Evolutionary conservation across 1,140 invertebrate species (phyloP), one percentile per base, ranked within the genome.

Genomic region (Oncopodura yosiiana): DNA sequence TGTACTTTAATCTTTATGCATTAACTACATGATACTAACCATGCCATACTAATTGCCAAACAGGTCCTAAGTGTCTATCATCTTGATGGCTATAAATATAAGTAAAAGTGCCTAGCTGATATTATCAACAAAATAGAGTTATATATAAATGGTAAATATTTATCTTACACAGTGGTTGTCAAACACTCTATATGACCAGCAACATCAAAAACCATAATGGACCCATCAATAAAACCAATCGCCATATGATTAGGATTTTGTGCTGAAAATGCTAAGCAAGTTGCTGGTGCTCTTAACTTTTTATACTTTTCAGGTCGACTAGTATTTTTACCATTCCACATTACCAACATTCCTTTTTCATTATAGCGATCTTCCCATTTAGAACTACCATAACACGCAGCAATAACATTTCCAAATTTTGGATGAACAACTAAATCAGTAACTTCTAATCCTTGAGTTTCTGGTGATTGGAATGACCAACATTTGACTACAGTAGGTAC

Each of bases 311-410:
- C 63, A n/a, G 63, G 63, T 37, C 51, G 34, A 34, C 38, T 32
- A 16, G 45, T 58, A 49, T 62, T 64, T 32, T 64, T 64, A 2
- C 53, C 56, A 32, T 52, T 60, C 63, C 63, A 64, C 23, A 62
- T 36, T 18, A 57, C 60, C 3, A 62, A 53, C 18, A 62, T 21
- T 1, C 63, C 63, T 32, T 52, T 37, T 11, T 36, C 46, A 19
- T 55, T 49, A 38, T 51, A 32, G 2, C 34, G 45, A 16, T 39
- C 38, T 12, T 23, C 27, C 24, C 51, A 62, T 1, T 26, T 37
- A 12, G 11, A 12, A 16, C 24, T 50, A 3, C 63, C 63, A 32
- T 60, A 64, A n/a, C 49, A 42, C 3, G 52, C 58, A 2, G 60
- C 60, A 29, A 64, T 48, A 2, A 64, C 42, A 38, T 62, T 58